Evolutionary conservation across 2,113 vertebrate species (phyloP), one percentile per base, ranked within the genome.

Genomic region (Gymnocephalus cernua): DNA sequence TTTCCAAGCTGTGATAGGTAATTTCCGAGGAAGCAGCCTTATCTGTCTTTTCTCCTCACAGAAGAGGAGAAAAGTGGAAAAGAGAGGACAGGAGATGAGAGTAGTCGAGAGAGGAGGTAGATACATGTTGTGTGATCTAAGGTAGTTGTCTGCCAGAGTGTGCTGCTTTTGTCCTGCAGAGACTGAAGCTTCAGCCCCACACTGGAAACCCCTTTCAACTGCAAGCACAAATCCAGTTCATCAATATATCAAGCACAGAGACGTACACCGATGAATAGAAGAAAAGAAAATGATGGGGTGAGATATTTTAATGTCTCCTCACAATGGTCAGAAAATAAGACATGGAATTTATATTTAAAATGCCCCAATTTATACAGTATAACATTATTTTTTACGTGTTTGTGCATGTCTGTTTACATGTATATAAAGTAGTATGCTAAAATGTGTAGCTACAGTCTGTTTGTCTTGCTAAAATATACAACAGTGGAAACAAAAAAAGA

Each of bases 11-110:
- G 87, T 84, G 88, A 92, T 84, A 80, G 84, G 90, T 89, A 83
- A 91, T 93, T 92, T 90, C 86, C 87, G 82, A 93, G 87, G 87
- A 81, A 74, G 81, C 79, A 62, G 84, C 80, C 84, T 91, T 92
- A 93, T 92, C 89, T 87, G 81, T 88, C 83, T 81, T 51, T 41
- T 61, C 69, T 63, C 74, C 63, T 65, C 35, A 82, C 69, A 85
- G 83, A 79, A 62, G 74, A 83, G 72, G 62, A 78, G 82, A 81
- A 71, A 83, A 78, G 77, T 77, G 68, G 81, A 68, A 81, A 79
- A 82, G 77, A 50, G 81, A 87, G 84, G 82, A 84, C 84, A 89
- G 82, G 76, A 88, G 88, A 91, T 82, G 88, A 89, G 82, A 90
- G 87, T 61, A 67, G 86, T 65, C 27, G 74, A 86, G 83, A 86